Base-by-base conservation (phyloP, 2,888 invertebrate genomes). In the Xanthia icteritia region DNA sequence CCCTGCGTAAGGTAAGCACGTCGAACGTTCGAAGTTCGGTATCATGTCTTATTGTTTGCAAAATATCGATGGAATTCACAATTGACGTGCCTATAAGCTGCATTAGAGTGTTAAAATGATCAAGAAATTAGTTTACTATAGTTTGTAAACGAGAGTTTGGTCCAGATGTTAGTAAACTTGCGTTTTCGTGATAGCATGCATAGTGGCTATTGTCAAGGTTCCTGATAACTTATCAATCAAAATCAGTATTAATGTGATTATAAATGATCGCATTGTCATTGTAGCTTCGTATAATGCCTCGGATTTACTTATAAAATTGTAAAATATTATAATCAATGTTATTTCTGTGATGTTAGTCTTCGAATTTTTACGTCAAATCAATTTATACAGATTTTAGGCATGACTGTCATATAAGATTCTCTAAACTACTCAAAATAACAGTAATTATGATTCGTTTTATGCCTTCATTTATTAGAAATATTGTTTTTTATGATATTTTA, bases 1-100 rank as follows among this genome's bases (percentile, higher is more conserved):
- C 99, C 71, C 97, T 99, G 91, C 98, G 98, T 95, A 98, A 98
- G 98, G 99, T 99, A 78, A 75, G 88, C 77, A 42, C 45, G 9
- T 39, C 66, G 45, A 80, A 60, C 73, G 36, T 60, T 61, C 36
- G 45, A 76, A 65, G 65, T 76, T 77, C 58, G 67, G 11, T 72
- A 60, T 69, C 77, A 68, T 65, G 74, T 66, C 82, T 67, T 82
- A 76, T 39, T 87, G 77, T 87, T 73, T 73, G 79, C 63, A 31
- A 78, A 86, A 81, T 81, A 69, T 82, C 64, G 54, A 70, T 56
- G 36, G 66, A 77, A 72, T 75, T 75, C 65, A 66, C 36, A 45
- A 64, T 72, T 66, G 36, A 36, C 45, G 20, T 42, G 48, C 39
- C 1, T 42, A 3, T 39, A 36, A 1, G 27, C 8, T 31, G 20